phyloP scores from a whole-genome alignment of 2,888 invertebrate genomes.

The Thera obeliscata region DNA sequence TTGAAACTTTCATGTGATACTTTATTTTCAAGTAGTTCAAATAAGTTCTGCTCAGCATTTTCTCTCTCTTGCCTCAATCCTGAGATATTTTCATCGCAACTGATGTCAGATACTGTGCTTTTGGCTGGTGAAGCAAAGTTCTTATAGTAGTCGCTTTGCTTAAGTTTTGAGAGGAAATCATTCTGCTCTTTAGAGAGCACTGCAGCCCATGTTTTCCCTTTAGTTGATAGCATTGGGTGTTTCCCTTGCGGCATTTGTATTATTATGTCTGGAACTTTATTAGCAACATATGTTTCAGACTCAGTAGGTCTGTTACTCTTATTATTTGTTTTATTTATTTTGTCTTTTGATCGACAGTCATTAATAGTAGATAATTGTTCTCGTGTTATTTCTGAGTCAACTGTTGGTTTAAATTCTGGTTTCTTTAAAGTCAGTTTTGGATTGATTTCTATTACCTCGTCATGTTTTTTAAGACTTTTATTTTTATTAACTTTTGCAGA shows the following conservation, averaged over 20 bases:
- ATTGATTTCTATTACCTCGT: slow-evolving; percentile 48
- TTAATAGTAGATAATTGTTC: slow-evolving; percentile 4
- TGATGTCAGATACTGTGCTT: slow-evolving; percentile 66
- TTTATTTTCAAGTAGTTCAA: slow-evolving; percentile 91
- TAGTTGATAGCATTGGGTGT: slow-evolving; percentile 70
- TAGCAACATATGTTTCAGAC: slow-evolving; percentile 13
- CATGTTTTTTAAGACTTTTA: slow-evolving; percentile 41
- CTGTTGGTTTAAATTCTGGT: slow-evolving; percentile 27
- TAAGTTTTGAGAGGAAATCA: slow-evolving; percentile 72
- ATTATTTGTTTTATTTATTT: slow-evolving; percentile 11
- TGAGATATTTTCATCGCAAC: slow-evolving; percentile 63
- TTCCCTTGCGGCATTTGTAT: slow-evolving; percentile 62
- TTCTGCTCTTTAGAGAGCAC: slow-evolving; percentile 76
- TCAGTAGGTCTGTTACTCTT: slow-evolving; percentile 8
- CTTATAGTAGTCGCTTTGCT: slow-evolving; percentile 78
- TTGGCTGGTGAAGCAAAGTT: slow-evolving; percentile 74
- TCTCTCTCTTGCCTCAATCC: slow-evolving; percentile 71
- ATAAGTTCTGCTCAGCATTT: slow-evolving; percentile 88
- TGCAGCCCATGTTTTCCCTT: slow-evolving; percentile 77
- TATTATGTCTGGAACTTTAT: slow-evolving; percentile 34
- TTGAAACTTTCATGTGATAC: slow-evolving; percentile 89
- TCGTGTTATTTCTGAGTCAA: slow-evolving; percentile 2
- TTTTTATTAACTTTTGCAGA: slow-evolving; percentile 30
- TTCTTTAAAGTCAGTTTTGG: slow-evolving; percentile 37
- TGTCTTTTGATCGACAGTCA: slow-evolving; percentile 4